Percentiles rank a stretch among this genome's conserved stretches.
Evolutionary conservation across 2,888 invertebrate genomes (phyloP).

Genomic region (Patella ulyssiponensis): DNA sequence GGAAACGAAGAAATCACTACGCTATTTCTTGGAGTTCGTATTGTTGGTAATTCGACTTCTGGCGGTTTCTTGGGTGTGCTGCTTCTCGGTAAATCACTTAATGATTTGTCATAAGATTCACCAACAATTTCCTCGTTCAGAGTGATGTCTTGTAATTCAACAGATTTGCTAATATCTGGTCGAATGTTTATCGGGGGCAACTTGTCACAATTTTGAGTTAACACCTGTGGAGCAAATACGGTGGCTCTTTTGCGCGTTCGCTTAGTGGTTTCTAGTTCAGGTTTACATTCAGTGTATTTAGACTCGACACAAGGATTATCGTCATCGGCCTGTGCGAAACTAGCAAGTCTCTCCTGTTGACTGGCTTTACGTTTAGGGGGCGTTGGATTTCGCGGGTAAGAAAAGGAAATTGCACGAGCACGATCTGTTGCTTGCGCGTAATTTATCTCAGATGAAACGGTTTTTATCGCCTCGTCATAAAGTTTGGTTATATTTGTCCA

Average conservation of each 20-base stretch:
- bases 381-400: background rate
- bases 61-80: too few relatives aligned
- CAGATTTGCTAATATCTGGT: background rate
- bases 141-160: background rate
- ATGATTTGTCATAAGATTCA: background rate
- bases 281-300: background rate
- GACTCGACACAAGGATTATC: background rate
- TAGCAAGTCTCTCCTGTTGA: background rate
- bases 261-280: background rate
- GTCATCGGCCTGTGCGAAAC: background rate
- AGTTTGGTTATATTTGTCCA: constrained; percentile 3
- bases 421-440: background rate
- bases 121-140: background rate
- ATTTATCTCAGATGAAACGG: background rate
- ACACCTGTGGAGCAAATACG: background rate
- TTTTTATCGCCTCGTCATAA: background rate
- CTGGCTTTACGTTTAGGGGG: background rate
- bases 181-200: background rate
- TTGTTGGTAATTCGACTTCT: background rate
- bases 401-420: background rate
- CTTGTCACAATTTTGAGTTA: background rate
- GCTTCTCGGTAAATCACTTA: background rate
- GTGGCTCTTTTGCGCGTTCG: background rate
- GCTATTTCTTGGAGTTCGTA: background rate
- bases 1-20: background rate